Evolutionary conservation across 1,140 invertebrate genomes (phyloP).

Genomic region (Wasmannia auropunctata): DNA sequence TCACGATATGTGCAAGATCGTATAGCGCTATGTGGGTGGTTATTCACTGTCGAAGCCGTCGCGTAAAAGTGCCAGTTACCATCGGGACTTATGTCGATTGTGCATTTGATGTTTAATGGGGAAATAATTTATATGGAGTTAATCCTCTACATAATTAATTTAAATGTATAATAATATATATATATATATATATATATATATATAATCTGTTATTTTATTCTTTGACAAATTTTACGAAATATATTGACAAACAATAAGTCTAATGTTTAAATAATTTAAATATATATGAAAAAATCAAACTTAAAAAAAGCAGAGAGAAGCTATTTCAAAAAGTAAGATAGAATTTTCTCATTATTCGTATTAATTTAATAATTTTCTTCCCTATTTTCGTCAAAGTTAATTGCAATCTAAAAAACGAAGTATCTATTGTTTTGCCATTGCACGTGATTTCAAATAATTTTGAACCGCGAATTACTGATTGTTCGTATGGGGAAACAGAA

Average conservation of each 20-base stretch:
- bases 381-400: background rate
- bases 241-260: background rate
- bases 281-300: background rate
- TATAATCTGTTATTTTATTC: background rate
- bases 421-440: background rate
- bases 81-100: background rate
- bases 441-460: background rate
- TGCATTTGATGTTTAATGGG: background rate
- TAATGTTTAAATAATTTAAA: background rate
- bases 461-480: background rate
- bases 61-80: slow-evolving; percentile 24
- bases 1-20: background rate
- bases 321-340: background rate
- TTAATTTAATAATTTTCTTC: background rate
- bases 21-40: slow-evolving; percentile 3
- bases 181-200: no score
- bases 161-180: no score
- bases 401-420: background rate
- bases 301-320: background rate
- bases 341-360: background rate
- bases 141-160: background rate
- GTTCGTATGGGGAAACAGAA: background rate
- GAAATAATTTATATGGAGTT: background rate
- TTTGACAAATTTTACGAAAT: background rate
- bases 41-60: slow-evolving; percentile 6